Evolutionary conservation across 2,888 invertebrate species (phyloP).

Genomic region (Synanthedon andrenaeformis): DNA sequence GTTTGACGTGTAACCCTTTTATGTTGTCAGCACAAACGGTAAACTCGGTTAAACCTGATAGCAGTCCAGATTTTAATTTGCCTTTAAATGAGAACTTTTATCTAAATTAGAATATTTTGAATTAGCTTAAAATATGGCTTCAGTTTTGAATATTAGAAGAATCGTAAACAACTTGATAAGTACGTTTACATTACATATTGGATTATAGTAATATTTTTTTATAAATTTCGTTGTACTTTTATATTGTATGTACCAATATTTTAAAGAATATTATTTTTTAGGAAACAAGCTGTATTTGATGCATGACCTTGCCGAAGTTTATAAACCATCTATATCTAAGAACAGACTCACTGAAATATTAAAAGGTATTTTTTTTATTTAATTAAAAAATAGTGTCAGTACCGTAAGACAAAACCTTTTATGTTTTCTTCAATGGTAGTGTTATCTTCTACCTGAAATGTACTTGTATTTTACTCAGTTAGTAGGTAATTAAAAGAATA

Average conservation of each 20-base stretch:
- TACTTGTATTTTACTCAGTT: too few species aligned
- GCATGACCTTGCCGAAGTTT: conserved; percentile 25
- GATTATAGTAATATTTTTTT: neutral
- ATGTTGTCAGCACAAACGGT: conserved; percentile 17
- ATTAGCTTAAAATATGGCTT: neutral
- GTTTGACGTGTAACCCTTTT: conserved; percentile 10
- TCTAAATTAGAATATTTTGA: neutral
- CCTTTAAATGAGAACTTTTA: too few species aligned
- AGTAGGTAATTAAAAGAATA: too few species aligned
- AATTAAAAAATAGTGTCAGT: too few species aligned
- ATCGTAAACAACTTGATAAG: neutral
- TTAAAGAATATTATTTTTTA: conserved; percentile 10
- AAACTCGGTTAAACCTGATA: too few species aligned
- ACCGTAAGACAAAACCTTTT: too few species aligned
- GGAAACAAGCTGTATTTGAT: conserved; percentile 20
- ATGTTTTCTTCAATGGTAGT: too few species aligned
- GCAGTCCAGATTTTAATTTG: too few species aligned
- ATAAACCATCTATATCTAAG: conserved; percentile 23
- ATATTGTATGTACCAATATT: neutral
- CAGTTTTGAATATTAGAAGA: neutral
- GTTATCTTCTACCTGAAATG: too few species aligned
- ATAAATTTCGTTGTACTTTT: neutral
- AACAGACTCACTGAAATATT: conserved; percentile 28
- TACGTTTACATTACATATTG: neutral
- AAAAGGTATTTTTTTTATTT: conserved; percentile 20